These are phyloP conservation scores for Spheniscus mendiculus DNA, from an alignment of 2,113 vertebrate species.

Conservation along the genomic window DNA sequence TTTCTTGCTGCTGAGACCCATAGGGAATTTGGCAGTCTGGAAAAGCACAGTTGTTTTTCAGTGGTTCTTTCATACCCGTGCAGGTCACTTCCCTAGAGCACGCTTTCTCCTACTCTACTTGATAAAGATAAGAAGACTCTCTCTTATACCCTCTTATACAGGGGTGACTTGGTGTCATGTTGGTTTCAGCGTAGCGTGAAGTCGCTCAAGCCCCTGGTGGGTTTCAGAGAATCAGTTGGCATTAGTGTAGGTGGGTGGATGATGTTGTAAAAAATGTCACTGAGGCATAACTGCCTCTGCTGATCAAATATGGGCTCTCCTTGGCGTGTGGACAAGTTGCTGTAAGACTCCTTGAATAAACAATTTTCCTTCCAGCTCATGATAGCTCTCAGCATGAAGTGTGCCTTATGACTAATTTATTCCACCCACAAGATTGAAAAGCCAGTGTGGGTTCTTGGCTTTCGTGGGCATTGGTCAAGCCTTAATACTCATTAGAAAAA, in stretches of 20 bases:
- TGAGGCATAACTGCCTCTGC: neutral
- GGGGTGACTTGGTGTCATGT: neutral
- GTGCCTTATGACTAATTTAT: constrained; percentile 30
- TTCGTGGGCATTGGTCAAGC: neutral
- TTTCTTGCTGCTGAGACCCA: neutral
- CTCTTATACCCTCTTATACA: neutral
- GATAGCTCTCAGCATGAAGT: neutral
- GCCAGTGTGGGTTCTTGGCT: neutral
- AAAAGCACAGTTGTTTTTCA: neutral
- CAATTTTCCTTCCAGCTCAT: neutral
- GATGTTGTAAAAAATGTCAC: neutral
- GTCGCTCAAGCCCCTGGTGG: neutral
- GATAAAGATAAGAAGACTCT: neutral
- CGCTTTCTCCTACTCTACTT: neutral
- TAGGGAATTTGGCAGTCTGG: neutral
- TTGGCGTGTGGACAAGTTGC: neutral
- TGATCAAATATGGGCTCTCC: neutral
- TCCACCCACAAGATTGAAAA: constrained; percentile 21
- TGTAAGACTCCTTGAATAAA: neutral
- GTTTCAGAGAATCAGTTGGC: neutral
- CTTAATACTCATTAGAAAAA: constrained; percentile 5
- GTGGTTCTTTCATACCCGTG: neutral
- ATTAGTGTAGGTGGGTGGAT: neutral
- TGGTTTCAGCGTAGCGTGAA: neutral
- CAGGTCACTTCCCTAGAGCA: neutral